Percentiles rank a stretch among this genome's conserved stretches.
phyloP scores from a whole-genome alignment of 2,888 invertebrate genomes.

The Cataglyphis cursor region DNA sequence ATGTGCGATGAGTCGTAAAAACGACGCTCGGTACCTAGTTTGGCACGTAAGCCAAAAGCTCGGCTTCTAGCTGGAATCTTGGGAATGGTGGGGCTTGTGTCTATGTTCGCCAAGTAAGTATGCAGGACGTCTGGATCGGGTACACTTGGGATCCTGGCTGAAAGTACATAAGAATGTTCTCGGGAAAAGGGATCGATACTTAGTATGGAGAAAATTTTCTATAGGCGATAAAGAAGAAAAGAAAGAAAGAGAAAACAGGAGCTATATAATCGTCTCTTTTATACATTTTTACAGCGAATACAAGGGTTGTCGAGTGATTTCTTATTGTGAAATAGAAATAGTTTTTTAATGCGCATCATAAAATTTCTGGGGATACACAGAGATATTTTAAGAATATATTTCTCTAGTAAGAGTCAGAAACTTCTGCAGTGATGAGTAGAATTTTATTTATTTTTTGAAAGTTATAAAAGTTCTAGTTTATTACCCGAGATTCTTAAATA shows the following conservation, averaged over 20 bases:
- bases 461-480: slow-evolving; percentile 18
- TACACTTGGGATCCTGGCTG: slow-evolving; percentile 81
- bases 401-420: background rate
- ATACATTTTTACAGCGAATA: slow-evolving; percentile 9
- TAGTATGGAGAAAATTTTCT: slow-evolving; percentile 52
- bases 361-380: background rate
- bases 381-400: slow-evolving; percentile 31
- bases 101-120: slow-evolving; percentile 80
- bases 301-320: background rate
- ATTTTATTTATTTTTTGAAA: slow-evolving; percentile 23
- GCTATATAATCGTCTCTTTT: slow-evolving; percentile 15
- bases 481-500: slow-evolving; percentile 6
- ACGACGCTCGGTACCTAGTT: slow-evolving; percentile 79
- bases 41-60: slow-evolving; percentile 80
- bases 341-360: slow-evolving; percentile 10
- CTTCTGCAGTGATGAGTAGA: background rate
- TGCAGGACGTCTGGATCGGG: slow-evolving; percentile 81
- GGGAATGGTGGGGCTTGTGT: slow-evolving; percentile 68
- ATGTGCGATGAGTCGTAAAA: slow-evolving; percentile 53
- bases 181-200: slow-evolving; percentile 62
- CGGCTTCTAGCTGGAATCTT: slow-evolving; percentile 77
- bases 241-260: background rate
- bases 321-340: slow-evolving; percentile 6
- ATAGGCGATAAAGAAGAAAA: slow-evolving; percentile 26
- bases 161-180: slow-evolving; percentile 62